Conservation (phyloP, 2,888 invertebrate genomes). For the Noctua comes region DNA sequence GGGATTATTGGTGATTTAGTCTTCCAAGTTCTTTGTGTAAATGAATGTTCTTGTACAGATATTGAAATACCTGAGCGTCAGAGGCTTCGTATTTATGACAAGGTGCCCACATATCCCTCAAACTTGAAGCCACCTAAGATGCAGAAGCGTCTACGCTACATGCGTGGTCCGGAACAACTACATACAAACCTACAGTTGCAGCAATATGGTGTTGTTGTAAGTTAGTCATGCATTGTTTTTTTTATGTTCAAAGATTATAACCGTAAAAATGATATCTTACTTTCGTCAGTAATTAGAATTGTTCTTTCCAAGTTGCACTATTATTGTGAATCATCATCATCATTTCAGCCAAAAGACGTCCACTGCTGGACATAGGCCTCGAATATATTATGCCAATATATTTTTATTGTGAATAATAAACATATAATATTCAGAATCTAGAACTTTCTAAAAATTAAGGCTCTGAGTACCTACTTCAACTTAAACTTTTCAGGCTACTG, state of each 20-base stretch:
- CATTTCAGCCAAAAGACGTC: too few relatives aligned
- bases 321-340: too few relatives aligned
- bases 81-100: slow-evolving; percentile 93
- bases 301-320: not conserved
- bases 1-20: too few relatives aligned
- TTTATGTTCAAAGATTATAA: not conserved
- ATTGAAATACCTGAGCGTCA: slow-evolving; percentile 93
- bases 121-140: slow-evolving; percentile 94
- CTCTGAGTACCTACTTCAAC: not conserved
- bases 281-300: not conserved
- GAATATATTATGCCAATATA: too few relatives aligned
- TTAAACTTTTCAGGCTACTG: slow-evolving; percentile 91
- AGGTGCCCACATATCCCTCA: slow-evolving; percentile 92
- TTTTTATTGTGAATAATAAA: too few relatives aligned
- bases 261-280: not conserved
- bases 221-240: slow-evolving; percentile 67
- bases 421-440: not conserved
- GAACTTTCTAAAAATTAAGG: not conserved
- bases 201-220: slow-evolving; percentile 98
- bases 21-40: too few relatives aligned
- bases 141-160: slow-evolving; percentile 95
- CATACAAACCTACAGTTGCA: slow-evolving; percentile 96
- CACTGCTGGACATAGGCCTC: too few relatives aligned
- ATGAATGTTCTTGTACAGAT: slow-evolving; percentile 84
- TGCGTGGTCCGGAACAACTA: slow-evolving; percentile 97